Base-by-base conservation (phyloP, 2,113 vertebrate genomes). In the Amia ocellicauda region DNA sequence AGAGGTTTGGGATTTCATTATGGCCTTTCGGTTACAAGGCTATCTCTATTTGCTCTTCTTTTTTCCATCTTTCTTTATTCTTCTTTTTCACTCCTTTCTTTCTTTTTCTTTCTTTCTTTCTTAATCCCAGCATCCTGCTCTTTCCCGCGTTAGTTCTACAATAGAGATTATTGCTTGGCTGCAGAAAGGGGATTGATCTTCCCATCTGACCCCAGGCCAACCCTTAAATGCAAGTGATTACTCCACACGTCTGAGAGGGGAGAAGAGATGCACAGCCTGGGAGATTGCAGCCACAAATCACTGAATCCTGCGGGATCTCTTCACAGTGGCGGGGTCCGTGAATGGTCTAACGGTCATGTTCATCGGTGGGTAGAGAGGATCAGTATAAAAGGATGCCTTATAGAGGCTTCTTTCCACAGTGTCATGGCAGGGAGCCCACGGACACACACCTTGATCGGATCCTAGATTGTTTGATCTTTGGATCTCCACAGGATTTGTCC, bases 161-260 rank as follows among this genome's bases (percentile, higher is more conserved):
- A 50, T 45, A 19, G 50, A 58, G 57, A 60, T 60, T 53, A 62
- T 16, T 53, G 51, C 20, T 19, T 53, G 23, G 51, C 24, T 22
- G 24, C 19, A n/a, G 8, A 53, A 26, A 13, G 51, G 24, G 20
- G 4, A 53, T 53, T 53, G 20, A 24, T 53, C 24, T 53, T 23
- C 54, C 20, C 45, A 14, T 27, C 22, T 43, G 51, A 53, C 51
- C 51, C 7, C 20, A 23, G 51, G 51, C 5, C 14, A n/a, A 2
- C 51, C 14, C 20, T 14, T 53, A 14, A 22, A 53, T 53, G 43
- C 43, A 47, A 14, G n/a, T 14, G 13, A 47, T 17, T 47, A n/a
- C 43, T 17, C n/a, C 27, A 19, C 31, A 42, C 29, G n/a, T 57
- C n/a, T n/a, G 31, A 54, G 55, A 50, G 7, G 47, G 7, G 19